Evolutionary conservation across 2,113 vertebrate genomes (phyloP).

Genomic region (Cromileptes altivelis): DNA sequence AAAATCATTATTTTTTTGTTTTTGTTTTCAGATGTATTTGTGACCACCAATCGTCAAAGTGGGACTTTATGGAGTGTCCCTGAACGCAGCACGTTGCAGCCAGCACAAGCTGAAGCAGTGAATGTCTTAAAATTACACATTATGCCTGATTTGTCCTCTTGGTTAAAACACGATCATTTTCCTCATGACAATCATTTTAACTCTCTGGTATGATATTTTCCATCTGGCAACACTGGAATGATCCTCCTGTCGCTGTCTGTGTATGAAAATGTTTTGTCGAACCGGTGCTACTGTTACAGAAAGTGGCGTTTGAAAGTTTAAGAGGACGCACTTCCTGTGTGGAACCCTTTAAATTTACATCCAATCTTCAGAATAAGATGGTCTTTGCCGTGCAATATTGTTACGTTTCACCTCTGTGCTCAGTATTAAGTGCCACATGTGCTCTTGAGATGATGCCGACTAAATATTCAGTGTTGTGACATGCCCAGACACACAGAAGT

Average conservation of each 20-base stretch:
- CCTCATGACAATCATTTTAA: no score
- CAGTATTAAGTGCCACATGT: background rate
- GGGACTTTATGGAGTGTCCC: no score
- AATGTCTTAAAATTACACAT: no score
- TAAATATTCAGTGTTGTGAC: constrained; percentile 8
- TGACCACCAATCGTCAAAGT: no score
- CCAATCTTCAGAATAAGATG: background rate
- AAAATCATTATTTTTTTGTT: no score
- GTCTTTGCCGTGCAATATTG: background rate
- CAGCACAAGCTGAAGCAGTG: no score
- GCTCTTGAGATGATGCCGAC: background rate
- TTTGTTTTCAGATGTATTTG: no score
- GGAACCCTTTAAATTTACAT: background rate
- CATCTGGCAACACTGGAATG: background rate
- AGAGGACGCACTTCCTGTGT: no score
- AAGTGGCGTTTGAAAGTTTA: background rate
- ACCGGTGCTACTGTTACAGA: background rate
- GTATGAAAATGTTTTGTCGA: background rate
- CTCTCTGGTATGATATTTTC: no score
- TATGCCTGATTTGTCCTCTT: no score
- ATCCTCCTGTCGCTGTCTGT: background rate
- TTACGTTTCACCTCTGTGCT: background rate
- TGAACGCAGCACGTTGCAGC: no score
- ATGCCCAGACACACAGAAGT: background rate
- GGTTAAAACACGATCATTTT: no score